Base-by-base conservation (phyloP, 2,797 vertebrate species). In the Threskiornis aethiopicus region DNA sequence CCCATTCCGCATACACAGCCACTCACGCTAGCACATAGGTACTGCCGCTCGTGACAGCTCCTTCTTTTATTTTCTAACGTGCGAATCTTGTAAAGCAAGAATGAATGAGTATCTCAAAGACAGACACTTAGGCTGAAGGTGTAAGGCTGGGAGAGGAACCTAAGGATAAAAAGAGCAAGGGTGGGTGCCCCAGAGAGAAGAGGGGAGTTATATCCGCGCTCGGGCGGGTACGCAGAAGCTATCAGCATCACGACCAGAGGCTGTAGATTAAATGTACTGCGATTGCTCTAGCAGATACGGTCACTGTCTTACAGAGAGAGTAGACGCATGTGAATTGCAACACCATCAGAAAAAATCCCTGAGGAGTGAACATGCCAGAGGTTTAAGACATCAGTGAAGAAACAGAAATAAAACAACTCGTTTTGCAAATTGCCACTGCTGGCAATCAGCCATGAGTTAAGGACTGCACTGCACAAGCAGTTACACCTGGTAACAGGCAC, bases 1-100 rank as follows among this genome's bases (percentile, higher is more conserved):
- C 62, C 1, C 3, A 1, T 4, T 4, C 24, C 6, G 10, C 37
- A 5, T 3, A 10, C 1, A 3, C 33, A 33, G 35, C 49, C 37
- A 2, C n/a, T 46, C 33, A 13, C 55, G 11, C 6, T 1, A 20
- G 84, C 67, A 76, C 59, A 9, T 0, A 1, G 33, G 16, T 1
- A 10, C 6, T 5, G 65, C 11, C 2, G 67, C 51, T 46, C 13
- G 3, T 0, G 14, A 25, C 33, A 25, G 46, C 52, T 10, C 0
- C 0, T 29, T 29, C 61, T 62, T 17, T 6, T 20, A 13, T 25
- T 33, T 9, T 80, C 44, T 16, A 31, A 44, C 2, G 9, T 5
- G 31, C 46, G 52, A 65, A 83, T 37, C n/a, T 49, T 26, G 78
- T 6, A 58, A 37, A 70, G 65, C n/a, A 57, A 54, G 69, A 72